Base-by-base conservation (phyloP, 2,113 vertebrate genomes). In the Coregonus clupeaformis region DNA sequence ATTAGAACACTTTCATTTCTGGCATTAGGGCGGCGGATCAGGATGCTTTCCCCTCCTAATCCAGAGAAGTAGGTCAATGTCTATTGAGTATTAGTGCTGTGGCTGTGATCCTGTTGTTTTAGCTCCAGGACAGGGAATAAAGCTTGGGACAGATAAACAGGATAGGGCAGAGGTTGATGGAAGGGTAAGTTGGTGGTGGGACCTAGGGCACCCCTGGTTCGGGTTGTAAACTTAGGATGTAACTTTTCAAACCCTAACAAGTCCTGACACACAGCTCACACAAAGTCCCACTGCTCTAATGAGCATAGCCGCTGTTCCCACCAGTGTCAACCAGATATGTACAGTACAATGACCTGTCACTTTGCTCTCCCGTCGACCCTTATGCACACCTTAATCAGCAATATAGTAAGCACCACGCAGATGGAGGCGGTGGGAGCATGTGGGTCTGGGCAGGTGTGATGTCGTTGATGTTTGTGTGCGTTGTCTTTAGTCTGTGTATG, bases 1-100 rank as follows among this genome's bases (percentile, higher is more conserved):
- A 92, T 93, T 93, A 93, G 92, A 92, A 93, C 92, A 83, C 89
- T 93, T 91, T 93, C 91, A 90, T 90, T 80, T 85, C 88, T 91
- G 89, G 91, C 91, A 91, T 92, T 89, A 91, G 90, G 89, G 88
- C 89, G 87, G 86, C 60, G 64, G 91, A 92, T 92, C 90, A 80
- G 87, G 69, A 72, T 89, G 89, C 88, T 89, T 88, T 82, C 75
- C 76, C 62, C 1, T 27, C 76, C 83, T 91, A 91, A 93, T 92
- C 90, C 89, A 82, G 87, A 87, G 91, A 93, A 93, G 90, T 92
- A 93, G 91, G 91, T 92, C 91, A 93, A 83, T 88, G 89, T 89
- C 91, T 92, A 92, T 92, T 93, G 90, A 91, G 92, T 89, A 90
- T 91, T 92, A 92, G 86, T 90, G 88, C 84, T 83, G 86, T 80